Percentiles rank a stretch among this genome's conserved stretches.
Evolutionary conservation across 2,888 invertebrate species (phyloP).

Genomic region (Nesidiocoris tenuis): DNA sequence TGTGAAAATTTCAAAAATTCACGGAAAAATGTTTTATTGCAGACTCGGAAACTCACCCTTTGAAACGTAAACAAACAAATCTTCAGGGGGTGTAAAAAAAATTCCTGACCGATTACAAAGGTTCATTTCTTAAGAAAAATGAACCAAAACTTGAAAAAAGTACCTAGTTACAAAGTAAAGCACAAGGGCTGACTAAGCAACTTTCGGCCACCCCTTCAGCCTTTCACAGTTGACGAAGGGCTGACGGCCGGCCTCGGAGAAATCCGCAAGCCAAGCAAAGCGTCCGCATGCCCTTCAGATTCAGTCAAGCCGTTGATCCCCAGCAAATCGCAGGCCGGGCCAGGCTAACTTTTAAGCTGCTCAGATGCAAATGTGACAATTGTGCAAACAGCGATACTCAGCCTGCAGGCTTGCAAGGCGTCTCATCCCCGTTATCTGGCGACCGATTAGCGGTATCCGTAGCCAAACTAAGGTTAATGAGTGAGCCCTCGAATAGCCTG

Average conservation of each 20-base stretch:
- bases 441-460: background rate
- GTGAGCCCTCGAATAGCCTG: constrained; percentile 4
- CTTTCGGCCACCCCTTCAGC: background rate
- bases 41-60: too few species aligned
- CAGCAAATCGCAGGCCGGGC: background rate
- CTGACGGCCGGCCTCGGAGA: background rate
- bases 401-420: background rate
- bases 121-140: too few species aligned
- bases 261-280: background rate
- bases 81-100: too few species aligned
- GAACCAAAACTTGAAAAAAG: too few species aligned
- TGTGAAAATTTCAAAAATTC: too few species aligned
- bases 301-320: background rate
- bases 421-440: background rate
- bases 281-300: background rate
- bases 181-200: background rate
- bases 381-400: constrained; percentile 39
- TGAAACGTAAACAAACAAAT: too few species aligned
- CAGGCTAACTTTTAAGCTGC: constrained; percentile 21
- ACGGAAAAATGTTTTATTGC: too few species aligned
- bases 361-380: constrained; percentile 39
- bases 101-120: too few species aligned
- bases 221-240: background rate
- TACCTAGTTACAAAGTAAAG: background rate
- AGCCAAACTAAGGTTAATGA: constrained; percentile 17